These are phyloP conservation scores for Chrosomus eos DNA, from an alignment of 2,797 vertebrate genomes.

Conservation along the genomic window DNA sequence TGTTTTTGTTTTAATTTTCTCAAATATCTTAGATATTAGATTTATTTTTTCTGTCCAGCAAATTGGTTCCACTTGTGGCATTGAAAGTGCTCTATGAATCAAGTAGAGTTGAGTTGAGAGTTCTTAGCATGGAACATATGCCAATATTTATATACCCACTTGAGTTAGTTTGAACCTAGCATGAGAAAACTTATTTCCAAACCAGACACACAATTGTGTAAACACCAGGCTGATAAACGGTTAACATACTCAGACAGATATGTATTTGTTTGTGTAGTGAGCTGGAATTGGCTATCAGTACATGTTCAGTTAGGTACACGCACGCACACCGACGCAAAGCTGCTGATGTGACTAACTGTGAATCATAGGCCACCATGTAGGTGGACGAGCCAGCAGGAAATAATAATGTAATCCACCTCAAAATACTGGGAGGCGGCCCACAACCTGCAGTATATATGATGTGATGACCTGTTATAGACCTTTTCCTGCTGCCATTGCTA, in stretches of 20 bases:
- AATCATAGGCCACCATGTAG: slow-evolving; percentile 53
- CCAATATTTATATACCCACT: neutral
- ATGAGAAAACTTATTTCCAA: slow-evolving; percentile 2
- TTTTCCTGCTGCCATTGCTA: neutral
- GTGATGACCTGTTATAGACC: slow-evolving; percentile 30
- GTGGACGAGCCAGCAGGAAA: slow-evolving; percentile 44
- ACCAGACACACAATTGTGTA: neutral
- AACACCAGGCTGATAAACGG: neutral
- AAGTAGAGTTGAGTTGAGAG: too few species aligned
- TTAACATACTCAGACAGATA: neutral
- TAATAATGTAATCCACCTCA: slow-evolving; percentile 45
- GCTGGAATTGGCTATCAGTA: slow-evolving; percentile 39
- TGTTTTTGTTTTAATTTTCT: too few species aligned
- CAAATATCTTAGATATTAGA: too few species aligned
- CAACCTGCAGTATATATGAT: slow-evolving; percentile 15
- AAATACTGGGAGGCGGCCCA: slow-evolving; percentile 34
- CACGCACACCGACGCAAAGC: slow-evolving; percentile 34
- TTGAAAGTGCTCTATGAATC: too few species aligned
- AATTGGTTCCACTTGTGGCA: too few species aligned
- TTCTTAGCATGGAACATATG: neutral
- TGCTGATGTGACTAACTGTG: slow-evolving; percentile 55
- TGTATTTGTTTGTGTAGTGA: slow-evolving; percentile 29
- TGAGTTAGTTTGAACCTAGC: neutral
- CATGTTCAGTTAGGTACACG: slow-evolving; percentile 27
- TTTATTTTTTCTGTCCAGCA: too few species aligned